phyloP scores from a whole-genome alignment of 1,140 invertebrate species.

The Apis cerana region DNA sequence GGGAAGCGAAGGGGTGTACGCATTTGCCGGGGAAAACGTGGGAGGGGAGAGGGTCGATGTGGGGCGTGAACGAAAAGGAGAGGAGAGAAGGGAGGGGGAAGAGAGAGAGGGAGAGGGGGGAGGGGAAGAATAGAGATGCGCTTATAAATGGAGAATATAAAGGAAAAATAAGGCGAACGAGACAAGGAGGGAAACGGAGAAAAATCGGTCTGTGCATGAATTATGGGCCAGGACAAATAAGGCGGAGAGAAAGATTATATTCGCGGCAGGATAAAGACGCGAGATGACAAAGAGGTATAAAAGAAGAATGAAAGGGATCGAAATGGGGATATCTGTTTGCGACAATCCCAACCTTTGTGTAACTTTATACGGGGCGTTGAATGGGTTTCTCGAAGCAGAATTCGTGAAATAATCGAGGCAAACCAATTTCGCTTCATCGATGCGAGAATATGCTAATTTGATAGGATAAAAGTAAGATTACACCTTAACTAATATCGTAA shows the following conservation, averaged over 20 bases:
- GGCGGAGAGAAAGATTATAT: constrained; percentile 17
- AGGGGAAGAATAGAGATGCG: not conserved
- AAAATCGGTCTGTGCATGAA: constrained; percentile 23
- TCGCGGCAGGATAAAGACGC: constrained; percentile 1
- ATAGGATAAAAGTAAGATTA: too few species aligned
- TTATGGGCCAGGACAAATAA: constrained; percentile 22
- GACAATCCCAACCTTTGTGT: constrained; percentile 1
- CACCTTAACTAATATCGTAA: too few species aligned
- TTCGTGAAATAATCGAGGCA: not conserved
- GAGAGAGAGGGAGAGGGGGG: not conserved
- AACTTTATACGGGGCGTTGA: constrained; percentile 5
- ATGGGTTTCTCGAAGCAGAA: not conserved
- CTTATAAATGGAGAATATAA: constrained; percentile 11
- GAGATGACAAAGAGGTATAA: not conserved
- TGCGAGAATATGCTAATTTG: not conserved
- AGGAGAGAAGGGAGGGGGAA: not conserved
- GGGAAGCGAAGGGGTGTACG: not conserved
- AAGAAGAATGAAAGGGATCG: not conserved
- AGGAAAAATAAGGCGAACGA: constrained; percentile 13
- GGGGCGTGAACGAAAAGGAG: not conserved
- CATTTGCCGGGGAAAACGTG: not conserved
- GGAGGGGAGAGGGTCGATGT: not conserved
- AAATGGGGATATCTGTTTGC: not conserved
- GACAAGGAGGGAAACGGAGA: constrained; percentile 7
- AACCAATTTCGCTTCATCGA: constrained; percentile 6